A percentile compares a stretch with the other conserved stretches of the same genome.
phyloP scores from a whole-genome alignment of 1,140 invertebrate species.

The Ectropis grisescens region DNA sequence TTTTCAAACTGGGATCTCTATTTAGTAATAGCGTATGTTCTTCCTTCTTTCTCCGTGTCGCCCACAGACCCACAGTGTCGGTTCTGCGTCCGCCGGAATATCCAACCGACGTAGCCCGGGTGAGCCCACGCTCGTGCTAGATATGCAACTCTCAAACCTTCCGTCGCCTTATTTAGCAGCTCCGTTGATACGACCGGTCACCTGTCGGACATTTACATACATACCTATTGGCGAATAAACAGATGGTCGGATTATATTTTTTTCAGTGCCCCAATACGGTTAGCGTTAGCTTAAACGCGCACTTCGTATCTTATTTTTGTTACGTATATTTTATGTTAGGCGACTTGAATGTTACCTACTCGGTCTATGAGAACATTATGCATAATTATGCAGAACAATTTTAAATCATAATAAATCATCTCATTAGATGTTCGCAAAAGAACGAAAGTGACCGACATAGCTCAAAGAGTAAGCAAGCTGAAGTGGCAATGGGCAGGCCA shows the following conservation, averaged over 20 bases:
- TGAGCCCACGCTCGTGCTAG: slow-evolving; percentile 28
- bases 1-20: background rate
- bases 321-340: too few species aligned
- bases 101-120: background rate
- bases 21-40: background rate
- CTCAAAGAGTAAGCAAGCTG: too few species aligned
- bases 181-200: background rate
- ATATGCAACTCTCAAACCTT: slow-evolving; percentile 28
- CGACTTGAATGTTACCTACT: too few species aligned
- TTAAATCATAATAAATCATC: too few species aligned
- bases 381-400: too few species aligned
- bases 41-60: background rate
- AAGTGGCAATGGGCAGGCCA: too few species aligned
- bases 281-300: slow-evolving; percentile 1
- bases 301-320: too few species aligned
- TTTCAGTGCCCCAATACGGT: background rate
- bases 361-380: too few species aligned
- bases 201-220: background rate
- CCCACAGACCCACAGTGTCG: background rate
- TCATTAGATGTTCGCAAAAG: too few species aligned
- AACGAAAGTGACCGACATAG: too few species aligned
- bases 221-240: background rate
- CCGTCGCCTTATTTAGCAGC: slow-evolving; percentile 19
- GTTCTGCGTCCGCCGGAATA: slow-evolving; percentile 2
- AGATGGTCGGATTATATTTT: too few species aligned